These are phyloP conservation scores for Agonum fuliginosum DNA, from an alignment of 2,888 invertebrate species.

Conservation along the genomic window DNA sequence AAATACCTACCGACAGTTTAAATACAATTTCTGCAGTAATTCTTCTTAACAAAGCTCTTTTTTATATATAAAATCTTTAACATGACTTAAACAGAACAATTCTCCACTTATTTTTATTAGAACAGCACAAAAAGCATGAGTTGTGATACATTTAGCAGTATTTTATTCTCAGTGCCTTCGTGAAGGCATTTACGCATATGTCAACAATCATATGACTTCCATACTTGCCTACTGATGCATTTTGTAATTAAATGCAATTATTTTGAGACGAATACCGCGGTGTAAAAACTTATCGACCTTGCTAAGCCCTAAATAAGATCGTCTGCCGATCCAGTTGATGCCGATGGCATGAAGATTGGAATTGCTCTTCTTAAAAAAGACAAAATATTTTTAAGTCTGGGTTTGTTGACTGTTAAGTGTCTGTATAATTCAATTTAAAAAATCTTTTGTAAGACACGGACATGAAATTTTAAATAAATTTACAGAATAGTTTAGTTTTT, in stretches of 20 bases:
- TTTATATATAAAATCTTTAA: neutral
- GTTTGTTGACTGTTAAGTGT: too few species aligned
- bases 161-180: neutral
- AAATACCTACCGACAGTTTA: too few species aligned
- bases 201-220: constrained; percentile 6
- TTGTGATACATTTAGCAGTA: neutral
- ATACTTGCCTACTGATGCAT: constrained; percentile 10
- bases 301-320: constrained; percentile 19
- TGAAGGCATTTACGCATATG: constrained; percentile 6
- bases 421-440: too few species aligned
- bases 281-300: constrained; percentile 24
- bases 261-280: neutral
- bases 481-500: too few species aligned
- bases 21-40: neutral
- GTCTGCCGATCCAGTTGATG: constrained; percentile 15
- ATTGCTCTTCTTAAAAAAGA: too few species aligned
- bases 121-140: neutral
- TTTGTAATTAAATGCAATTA: constrained; percentile 36
- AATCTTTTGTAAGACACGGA: too few species aligned
- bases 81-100: neutral
- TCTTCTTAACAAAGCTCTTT: neutral
- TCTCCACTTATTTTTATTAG: neutral
- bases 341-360: constrained; percentile 17
- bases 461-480: too few species aligned
- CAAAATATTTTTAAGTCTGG: too few species aligned